phyloP scores from a whole-genome alignment of 2,888 invertebrate genomes.

The Aleiodes alternator region DNA sequence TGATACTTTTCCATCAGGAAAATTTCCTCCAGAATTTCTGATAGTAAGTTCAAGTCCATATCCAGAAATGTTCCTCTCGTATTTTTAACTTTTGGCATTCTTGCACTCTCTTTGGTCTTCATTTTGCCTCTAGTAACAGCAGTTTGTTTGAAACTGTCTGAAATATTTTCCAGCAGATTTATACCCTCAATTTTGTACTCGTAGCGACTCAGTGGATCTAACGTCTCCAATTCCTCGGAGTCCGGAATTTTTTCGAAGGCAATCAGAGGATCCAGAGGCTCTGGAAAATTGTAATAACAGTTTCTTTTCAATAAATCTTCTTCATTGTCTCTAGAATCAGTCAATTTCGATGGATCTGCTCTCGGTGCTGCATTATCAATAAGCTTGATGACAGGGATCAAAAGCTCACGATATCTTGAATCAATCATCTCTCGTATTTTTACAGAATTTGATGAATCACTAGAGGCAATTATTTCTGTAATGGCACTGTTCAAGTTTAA shows the following conservation, averaged over 20 bases:
- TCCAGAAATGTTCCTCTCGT: slow-evolving; percentile 54
- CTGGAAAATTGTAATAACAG: slow-evolving; percentile 23
- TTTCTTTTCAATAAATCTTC: slow-evolving; percentile 38
- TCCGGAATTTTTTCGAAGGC: slow-evolving; percentile 56
- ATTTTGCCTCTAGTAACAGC: slow-evolving; percentile 27
- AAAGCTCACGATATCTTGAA: slow-evolving; percentile 58
- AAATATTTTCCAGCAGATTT: slow-evolving; percentile 49
- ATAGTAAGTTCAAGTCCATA: slow-evolving; percentile 52
- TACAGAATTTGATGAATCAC: slow-evolving; percentile 52
- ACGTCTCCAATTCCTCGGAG: slow-evolving; percentile 54
- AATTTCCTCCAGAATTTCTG: slow-evolving; percentile 61
- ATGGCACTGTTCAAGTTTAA: slow-evolving; percentile 62
- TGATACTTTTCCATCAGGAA: slow-evolving; percentile 59
- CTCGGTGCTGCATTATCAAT: slow-evolving; percentile 1
- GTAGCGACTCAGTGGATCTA: slow-evolving; percentile 61
- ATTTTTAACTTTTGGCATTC: slow-evolving; percentile 31
- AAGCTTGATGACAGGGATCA: slow-evolving; percentile 40
- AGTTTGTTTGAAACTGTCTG: slow-evolving; percentile 3
- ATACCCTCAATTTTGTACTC: slow-evolving; percentile 63
- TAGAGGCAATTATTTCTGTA: slow-evolving; percentile 59
- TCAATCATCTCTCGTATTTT: slow-evolving; percentile 62
- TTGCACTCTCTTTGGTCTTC: slow-evolving; percentile 41
- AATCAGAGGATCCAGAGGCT: slow-evolving; percentile 36
- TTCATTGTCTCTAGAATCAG: not conserved
- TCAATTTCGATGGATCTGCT: not conserved